phyloP scores from a whole-genome alignment of 2,888 invertebrate genomes.

The Leptopterna dolabrata region DNA sequence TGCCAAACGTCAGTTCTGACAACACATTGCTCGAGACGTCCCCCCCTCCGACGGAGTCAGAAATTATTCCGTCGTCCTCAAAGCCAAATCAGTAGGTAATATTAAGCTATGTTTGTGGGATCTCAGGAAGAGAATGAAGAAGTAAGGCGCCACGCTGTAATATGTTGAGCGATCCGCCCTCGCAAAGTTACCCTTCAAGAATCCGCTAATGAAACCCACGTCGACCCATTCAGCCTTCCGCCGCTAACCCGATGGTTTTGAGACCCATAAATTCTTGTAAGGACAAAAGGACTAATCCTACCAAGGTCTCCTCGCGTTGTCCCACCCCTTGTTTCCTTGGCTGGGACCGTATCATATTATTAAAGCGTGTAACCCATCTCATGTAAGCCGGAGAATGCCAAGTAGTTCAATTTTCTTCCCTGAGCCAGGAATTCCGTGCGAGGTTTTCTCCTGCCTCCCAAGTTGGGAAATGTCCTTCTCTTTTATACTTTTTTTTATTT shows the following conservation, averaged over 20 bases:
- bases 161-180: background rate
- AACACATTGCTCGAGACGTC: background rate
- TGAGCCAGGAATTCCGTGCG: conserved; percentile 32
- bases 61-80: background rate
- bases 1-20: background rate
- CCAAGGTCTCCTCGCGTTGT: background rate
- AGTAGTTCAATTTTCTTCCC: conserved; percentile 51
- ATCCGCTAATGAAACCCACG: conserved; percentile 41
- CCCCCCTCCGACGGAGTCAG: background rate
- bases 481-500: background rate
- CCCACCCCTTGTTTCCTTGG: conserved; percentile 32
- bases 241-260: background rate
- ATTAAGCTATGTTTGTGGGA: background rate
- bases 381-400: conserved; percentile 39
- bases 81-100: background rate
- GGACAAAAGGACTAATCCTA: conserved; percentile 48
- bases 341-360: conserved; percentile 32
- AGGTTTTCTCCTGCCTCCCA: conserved; percentile 19
- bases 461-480: background rate
- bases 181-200: background rate
- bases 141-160: background rate
- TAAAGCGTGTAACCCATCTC: conserved; percentile 42
- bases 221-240: background rate
- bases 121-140: background rate
- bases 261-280: conserved; percentile 32